Conservation (phyloP, 2,797 vertebrate genomes). For the Manis pentadactyla region DNA sequence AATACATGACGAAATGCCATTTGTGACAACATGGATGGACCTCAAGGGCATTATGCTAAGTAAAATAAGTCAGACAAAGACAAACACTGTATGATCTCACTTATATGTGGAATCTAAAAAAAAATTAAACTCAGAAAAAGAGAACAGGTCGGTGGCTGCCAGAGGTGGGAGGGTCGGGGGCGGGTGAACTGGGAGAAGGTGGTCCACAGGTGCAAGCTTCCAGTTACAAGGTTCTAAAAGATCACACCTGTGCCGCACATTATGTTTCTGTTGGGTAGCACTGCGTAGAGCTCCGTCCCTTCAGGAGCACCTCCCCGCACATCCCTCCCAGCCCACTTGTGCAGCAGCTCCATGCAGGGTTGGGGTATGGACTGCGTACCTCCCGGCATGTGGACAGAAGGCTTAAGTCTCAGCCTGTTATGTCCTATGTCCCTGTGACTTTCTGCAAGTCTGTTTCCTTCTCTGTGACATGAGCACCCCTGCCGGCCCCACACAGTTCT, state of each 20-base stretch:
- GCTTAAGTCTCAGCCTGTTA: background rate
- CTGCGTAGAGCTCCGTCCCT: rapidly evolving
- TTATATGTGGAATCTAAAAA: background rate
- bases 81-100: background rate
- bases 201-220: background rate
- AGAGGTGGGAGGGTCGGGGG: background rate
- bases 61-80: background rate
- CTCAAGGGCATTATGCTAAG: background rate
- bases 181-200: background rate
- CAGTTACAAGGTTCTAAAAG: no score
- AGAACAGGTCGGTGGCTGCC: background rate
- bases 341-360: background rate
- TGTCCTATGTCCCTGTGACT: background rate
- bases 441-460: background rate
- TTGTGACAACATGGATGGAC: background rate
- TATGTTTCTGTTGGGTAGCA: background rate
- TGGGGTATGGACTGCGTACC: background rate
- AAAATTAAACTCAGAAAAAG: background rate
- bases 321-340: rapidly evolving
- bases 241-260: rapidly evolving
- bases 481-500: background rate
- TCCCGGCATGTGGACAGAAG: background rate
- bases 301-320: background rate
- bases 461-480: background rate
- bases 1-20: background rate